These are phyloP conservation scores for Antheraea assamensis DNA, from an alignment of 2,888 invertebrate genomes.

Conservation along the genomic window DNA sequence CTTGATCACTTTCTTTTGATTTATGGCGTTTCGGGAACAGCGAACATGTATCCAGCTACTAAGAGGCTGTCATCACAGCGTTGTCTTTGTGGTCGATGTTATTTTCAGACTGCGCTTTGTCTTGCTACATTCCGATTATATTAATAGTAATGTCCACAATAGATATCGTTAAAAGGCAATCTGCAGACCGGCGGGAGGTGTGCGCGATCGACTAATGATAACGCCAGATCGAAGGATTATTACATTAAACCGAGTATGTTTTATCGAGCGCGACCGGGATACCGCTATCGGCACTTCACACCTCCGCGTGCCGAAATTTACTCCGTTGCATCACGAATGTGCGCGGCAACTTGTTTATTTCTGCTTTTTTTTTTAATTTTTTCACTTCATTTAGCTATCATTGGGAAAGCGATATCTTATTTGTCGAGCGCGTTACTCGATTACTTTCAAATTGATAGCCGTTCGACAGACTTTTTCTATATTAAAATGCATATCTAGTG, in stretches of 20 bases:
- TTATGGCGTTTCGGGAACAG: too few relatives aligned
- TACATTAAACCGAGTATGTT: conserved; percentile 74
- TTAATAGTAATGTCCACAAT: conserved; percentile 57
- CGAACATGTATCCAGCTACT: too few relatives aligned
- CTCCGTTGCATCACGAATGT: conserved; percentile 39
- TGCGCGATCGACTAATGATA: conserved; percentile 77
- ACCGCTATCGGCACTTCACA: conserved; percentile 51
- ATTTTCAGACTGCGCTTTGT: neutral
- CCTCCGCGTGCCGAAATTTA: conserved; percentile 55
- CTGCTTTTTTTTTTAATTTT: conserved; percentile 13
- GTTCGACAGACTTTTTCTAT: neutral
- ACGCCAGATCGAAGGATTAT: conserved; percentile 76
- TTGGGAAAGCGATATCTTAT: neutral
- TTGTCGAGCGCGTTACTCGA: neutral
- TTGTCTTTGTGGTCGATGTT: too few relatives aligned
- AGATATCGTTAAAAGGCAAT: conserved; percentile 67
- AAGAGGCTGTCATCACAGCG: too few relatives aligned
- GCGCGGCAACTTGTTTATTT: conserved; percentile 30
- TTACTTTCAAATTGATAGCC: neutral
- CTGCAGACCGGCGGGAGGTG: conserved; percentile 77
- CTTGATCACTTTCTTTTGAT: too few relatives aligned
- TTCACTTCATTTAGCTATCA: neutral
- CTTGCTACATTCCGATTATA: neutral
- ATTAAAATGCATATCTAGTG: neutral
- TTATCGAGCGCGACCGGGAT: conserved; percentile 52